Evolutionary conservation across 2,113 vertebrate species (phyloP).

Genomic region (Genyomyrus donnyi): DNA sequence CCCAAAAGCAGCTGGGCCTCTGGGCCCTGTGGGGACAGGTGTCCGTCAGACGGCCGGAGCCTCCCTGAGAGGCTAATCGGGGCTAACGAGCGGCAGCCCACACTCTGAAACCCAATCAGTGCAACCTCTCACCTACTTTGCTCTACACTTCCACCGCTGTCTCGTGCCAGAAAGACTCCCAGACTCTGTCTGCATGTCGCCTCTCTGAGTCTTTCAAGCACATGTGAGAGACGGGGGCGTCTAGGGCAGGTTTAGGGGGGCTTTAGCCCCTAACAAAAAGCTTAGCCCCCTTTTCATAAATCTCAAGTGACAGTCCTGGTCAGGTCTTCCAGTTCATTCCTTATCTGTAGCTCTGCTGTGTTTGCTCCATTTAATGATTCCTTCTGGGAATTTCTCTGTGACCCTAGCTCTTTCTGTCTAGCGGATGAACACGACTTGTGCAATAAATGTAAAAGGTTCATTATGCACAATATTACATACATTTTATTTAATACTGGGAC

Average conservation of each 20-base stretch:
- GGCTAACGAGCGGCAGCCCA: not conserved
- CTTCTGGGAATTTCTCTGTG: not conserved
- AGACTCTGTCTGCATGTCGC: not conserved
- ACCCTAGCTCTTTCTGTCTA: not conserved
- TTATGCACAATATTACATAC: not conserved
- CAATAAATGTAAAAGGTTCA: not conserved
- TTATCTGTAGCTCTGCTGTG: not conserved
- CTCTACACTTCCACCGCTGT: not conserved
- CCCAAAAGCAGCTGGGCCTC: not conserved
- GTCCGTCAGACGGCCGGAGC: not conserved
- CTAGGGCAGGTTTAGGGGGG: not conserved
- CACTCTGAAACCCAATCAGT: constrained; percentile 4
- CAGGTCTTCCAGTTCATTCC: not conserved
- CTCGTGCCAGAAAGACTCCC: not conserved
- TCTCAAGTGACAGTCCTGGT: not conserved
- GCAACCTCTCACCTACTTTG: not conserved
- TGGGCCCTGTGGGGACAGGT: not conserved
- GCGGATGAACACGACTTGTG: not conserved
- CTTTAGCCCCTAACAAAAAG: not conserved
- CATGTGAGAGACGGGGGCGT: not conserved
- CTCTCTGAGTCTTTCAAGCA: not conserved
- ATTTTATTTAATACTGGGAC: not conserved
- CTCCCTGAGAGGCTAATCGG: not conserved
- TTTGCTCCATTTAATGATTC: not conserved
- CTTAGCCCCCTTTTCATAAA: not conserved